Conservation (phyloP, 1,140 invertebrate species). For the Gerris buenoi region DNA sequence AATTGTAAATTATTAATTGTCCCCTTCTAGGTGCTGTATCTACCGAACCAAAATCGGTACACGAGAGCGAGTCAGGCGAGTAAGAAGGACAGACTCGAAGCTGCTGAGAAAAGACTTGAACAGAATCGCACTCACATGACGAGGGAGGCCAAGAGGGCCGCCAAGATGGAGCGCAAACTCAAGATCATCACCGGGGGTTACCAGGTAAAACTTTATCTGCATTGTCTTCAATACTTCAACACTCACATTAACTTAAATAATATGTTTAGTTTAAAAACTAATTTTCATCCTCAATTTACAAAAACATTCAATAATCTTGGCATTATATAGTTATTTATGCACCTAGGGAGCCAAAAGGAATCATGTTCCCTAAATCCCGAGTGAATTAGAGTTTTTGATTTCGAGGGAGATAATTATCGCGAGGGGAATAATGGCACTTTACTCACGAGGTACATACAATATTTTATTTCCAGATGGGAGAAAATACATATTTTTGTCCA, state of each 20-base stretch:
- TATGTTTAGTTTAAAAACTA: neutral
- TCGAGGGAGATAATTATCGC: too few relatives aligned
- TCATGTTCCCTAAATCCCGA: too few relatives aligned
- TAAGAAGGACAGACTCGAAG: slow-evolving; percentile 90
- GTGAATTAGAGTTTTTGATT: too few relatives aligned
- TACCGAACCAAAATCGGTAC: slow-evolving; percentile 78
- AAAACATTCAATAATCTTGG: neutral
- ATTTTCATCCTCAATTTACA: neutral
- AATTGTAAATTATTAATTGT: too few relatives aligned
- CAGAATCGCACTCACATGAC: slow-evolving; percentile 88
- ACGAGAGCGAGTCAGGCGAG: slow-evolving; percentile 85
- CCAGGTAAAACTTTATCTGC: slow-evolving; percentile 43
- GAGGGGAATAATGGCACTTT: too few relatives aligned
- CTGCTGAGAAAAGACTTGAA: slow-evolving; percentile 79
- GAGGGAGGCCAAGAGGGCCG: slow-evolving; percentile 84
- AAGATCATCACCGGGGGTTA: slow-evolving; percentile 86
- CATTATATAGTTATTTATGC: too few relatives aligned
- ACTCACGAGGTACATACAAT: too few relatives aligned
- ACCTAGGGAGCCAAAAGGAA: too few relatives aligned
- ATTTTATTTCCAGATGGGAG: too few relatives aligned
- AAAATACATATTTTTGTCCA: too few relatives aligned
- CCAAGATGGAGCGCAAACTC: slow-evolving; percentile 95
- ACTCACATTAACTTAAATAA: too few relatives aligned
- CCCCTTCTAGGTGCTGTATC: slow-evolving; percentile 61
- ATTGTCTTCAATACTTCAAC: too few relatives aligned